phyloP scores from a whole-genome alignment of 2,113 vertebrate genomes.

The Orientallactaga bullata region DNA sequence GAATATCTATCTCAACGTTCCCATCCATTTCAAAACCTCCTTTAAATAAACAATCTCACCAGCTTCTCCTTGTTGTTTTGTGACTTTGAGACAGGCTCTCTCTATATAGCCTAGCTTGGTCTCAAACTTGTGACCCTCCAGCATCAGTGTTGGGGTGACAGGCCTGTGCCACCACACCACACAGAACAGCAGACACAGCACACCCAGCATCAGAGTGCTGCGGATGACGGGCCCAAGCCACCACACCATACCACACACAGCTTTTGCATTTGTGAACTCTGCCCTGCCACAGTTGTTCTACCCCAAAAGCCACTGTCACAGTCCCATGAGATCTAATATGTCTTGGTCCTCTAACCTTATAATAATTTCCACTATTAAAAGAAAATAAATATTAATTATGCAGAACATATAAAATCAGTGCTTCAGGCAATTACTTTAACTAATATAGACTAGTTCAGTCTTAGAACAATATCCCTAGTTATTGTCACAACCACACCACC shows the following conservation, averaged over 20 bases:
- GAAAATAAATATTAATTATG: neutral
- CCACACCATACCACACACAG: too few species aligned
- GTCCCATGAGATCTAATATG: neutral
- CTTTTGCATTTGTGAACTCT: neutral
- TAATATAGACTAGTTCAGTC: neutral
- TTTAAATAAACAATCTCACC: neutral
- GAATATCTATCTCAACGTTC: neutral
- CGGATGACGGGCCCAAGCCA: too few species aligned
- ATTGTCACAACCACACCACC: neutral
- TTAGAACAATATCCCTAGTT: neutral
- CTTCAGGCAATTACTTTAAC: neutral
- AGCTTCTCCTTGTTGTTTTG: neutral
- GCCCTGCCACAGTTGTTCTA: neutral
- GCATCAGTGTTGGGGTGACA: too few species aligned
- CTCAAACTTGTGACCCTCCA: neutral
- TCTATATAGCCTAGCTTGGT: neutral
- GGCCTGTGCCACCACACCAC: too few species aligned
- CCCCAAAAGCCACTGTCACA: neutral
- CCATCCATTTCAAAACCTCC: neutral
- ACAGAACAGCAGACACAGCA: too few species aligned
- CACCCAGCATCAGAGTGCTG: too few species aligned
- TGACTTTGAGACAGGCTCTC: neutral
- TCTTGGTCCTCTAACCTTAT: neutral
- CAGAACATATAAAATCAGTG: neutral
- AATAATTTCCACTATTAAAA: neutral